phyloP scores from a whole-genome alignment of 2,797 vertebrate species.

The Esox lucius region DNA sequence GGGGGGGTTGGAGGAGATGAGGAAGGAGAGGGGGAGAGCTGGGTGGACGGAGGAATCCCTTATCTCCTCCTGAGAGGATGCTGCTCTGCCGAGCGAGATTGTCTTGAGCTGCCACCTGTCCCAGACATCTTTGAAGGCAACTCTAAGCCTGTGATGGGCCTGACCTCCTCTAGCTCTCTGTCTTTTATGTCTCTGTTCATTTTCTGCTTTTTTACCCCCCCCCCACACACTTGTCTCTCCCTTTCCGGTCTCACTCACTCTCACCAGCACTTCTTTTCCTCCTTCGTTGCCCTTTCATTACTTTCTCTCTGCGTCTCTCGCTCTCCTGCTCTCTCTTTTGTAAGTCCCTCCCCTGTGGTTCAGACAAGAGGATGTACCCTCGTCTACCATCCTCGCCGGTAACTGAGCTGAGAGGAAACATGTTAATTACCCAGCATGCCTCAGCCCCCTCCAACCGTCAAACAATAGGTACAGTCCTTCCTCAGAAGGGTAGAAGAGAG shows the following conservation, averaged over 20 bases:
- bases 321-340: conserved; percentile 13
- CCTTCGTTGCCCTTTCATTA: conserved; percentile 23
- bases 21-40: conserved; percentile 47
- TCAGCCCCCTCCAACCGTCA: conserved; percentile 54
- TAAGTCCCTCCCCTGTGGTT: conserved; percentile 36
- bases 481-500: conserved; percentile 40
- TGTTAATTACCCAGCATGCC: conserved; percentile 70
- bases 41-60: conserved; percentile 91
- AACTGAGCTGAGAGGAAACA: conserved; percentile 52
- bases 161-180: conserved; percentile 96
- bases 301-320: conserved; percentile 11
- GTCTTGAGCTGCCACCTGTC: conserved; percentile 99
- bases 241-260: conserved; percentile 4
- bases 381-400: conserved; percentile 44
- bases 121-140: conserved; percentile 98
- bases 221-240: conserved; percentile 26
- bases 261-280: conserved; percentile 23
- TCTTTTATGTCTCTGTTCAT: conserved; percentile 99
- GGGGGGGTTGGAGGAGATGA: conserved; percentile 33
- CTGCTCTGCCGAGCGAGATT: conserved; percentile 88
- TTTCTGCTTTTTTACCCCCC: conserved; percentile 88
- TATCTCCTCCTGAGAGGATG: conserved; percentile 91
- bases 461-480: conserved; percentile 56
- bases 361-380: conserved; percentile 16
- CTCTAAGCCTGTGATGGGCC: conserved; percentile 94